Base-by-base conservation (phyloP, 1,140 invertebrate genomes). In the Lepidurus apus region DNA sequence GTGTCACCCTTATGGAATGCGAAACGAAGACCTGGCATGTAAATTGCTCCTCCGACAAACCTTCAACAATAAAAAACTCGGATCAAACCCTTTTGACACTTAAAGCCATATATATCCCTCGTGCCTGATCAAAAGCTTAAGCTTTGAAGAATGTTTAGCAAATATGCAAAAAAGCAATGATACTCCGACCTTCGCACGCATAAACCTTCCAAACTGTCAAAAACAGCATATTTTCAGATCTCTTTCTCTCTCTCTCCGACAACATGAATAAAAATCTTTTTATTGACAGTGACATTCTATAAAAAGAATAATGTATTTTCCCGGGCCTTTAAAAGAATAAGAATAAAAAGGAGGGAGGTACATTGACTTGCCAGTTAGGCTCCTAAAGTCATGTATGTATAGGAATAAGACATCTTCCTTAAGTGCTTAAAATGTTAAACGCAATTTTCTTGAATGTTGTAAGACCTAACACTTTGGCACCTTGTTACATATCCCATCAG, bases 371-470 rank as follows among this genome's bases (percentile, higher is more conserved):
- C 53, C 53, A 65, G 21, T 65, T 65, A 65, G 53, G 53, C 53
- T 65, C 53, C 21, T 65, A 65, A 65, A 65, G 17, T 21, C 53
- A 5, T 65, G 53, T 65, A 65, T 21, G 21, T 21, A 65, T n/a
- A 65, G 21, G 53, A 65, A 65, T 65, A 65, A 65, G 53, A 65
- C 53, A 65, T 65, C 53, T 65, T 65, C 53, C 53, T 65, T 65
- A 65, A 65, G 17, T 65, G 53, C 53, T 65, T 11, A 0, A 21
- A 65, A 65, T 65, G 53, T 17, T 65, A 65, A 65, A 65, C 53
- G 53, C 17, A 65, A 65, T 65, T 21, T 65, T 65, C 53, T 17
- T 13, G 53, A 65, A 65, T 21, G 53, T 65, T 65, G 17, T 65
- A 65, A 8, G 21, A 65, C 53, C 53, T 65, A 65, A 65, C 53